Percentiles rank a stretch among this genome's conserved stretches.
These are phyloP conservation scores for Papilio elwesi DNA, from an alignment of 2,888 invertebrate genomes.

Conservation along the genomic window DNA sequence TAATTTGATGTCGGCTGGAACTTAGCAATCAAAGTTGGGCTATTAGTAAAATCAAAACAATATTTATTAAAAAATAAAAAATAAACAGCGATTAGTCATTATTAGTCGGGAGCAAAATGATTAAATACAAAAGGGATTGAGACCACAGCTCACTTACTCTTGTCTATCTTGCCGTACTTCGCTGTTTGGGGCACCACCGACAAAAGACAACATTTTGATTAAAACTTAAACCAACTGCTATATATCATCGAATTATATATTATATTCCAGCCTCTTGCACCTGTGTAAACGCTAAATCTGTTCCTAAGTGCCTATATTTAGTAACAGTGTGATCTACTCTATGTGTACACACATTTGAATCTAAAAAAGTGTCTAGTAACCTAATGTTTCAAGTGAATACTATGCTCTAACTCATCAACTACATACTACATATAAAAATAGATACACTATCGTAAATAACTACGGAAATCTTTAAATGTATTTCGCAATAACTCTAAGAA, in stretches of 20 bases:
- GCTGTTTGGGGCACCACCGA: constrained; percentile 84
- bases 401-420: constrained; percentile 28
- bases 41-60: constrained; percentile 72
- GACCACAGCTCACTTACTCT: constrained; percentile 85
- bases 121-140: constrained; percentile 77
- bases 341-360: constrained; percentile 22
- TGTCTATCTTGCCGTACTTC: constrained; percentile 79
- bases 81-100: constrained; percentile 76
- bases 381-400: constrained; percentile 22
- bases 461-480: constrained; percentile 13
- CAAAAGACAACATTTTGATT: constrained; percentile 82
- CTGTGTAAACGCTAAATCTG: constrained; percentile 34
- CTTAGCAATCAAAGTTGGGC: constrained; percentile 61
- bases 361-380: constrained; percentile 24
- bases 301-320: constrained; percentile 21
- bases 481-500: constrained; percentile 1
- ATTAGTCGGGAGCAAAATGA: constrained; percentile 77
- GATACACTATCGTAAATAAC: neutral
- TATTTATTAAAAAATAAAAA: constrained; percentile 8
- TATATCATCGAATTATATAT: constrained; percentile 17
- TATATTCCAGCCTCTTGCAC: constrained; percentile 42
- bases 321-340: constrained; percentile 20
- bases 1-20: constrained; percentile 67
- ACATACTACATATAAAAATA: constrained; percentile 24
- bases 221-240: constrained; percentile 51